Conservation (phyloP, 2,797 vertebrate genomes). For the Gymnodraco acuticeps region DNA sequence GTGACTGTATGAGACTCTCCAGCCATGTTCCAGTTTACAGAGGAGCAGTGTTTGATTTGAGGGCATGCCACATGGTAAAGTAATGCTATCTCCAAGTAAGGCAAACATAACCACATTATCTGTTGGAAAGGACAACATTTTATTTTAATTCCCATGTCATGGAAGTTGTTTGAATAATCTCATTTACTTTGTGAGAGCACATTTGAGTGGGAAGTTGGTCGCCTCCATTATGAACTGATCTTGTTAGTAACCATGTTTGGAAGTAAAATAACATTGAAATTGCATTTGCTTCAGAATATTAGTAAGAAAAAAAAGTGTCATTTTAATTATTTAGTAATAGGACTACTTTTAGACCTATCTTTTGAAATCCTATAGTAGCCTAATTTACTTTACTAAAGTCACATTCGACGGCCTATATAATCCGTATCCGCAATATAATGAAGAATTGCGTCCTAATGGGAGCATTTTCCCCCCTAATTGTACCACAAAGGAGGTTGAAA, state of each 20-base stretch:
- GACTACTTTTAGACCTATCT: too few relatives aligned
- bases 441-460: not conserved
- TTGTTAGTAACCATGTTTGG: not conserved
- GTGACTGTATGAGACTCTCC: fast-evolving
- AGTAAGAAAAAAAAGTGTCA: too few relatives aligned
- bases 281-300: not conserved
- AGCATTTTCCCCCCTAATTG: not conserved
- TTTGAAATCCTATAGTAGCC: not conserved
- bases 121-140: conserved; percentile 1
- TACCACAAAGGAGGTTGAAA: too few relatives aligned
- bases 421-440: not conserved
- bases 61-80: conserved; percentile 60
- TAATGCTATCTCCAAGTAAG: conserved; percentile 39
- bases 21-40: conserved; percentile 57
- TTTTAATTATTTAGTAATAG: not conserved
- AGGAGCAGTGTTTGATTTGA: conserved; percentile 48
- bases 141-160: not conserved
- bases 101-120: conserved; percentile 42
- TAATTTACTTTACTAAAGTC: not conserved
- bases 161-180: not conserved
- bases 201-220: not conserved
- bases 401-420: not conserved
- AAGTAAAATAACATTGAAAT: not conserved
- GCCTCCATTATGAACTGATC: not conserved
- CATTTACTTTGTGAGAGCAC: too few relatives aligned